Evolutionary conservation across 2,888 invertebrate species (phyloP), one percentile per base, ranked within the genome.

Genomic region (Thumatha senex): DNA sequence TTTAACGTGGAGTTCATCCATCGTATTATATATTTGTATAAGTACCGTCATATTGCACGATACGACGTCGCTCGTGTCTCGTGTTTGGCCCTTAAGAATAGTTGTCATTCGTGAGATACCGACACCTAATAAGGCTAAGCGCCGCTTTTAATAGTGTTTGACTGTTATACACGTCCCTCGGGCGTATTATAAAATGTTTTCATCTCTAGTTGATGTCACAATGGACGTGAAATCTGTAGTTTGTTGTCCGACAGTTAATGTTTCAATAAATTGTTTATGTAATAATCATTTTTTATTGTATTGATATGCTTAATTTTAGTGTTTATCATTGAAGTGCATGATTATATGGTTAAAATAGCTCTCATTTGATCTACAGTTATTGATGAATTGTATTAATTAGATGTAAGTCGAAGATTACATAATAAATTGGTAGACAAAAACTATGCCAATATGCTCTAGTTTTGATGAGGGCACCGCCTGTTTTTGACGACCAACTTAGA

Each of bases 191-290:
- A 38, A 69, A 70, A 70, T 78, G 70, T 78, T 81, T 78, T 78
- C 69, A 80, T 76, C 76, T 77, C 70, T 76, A 80, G 76, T 85
- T 82, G 63, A 79, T 80, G 84, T 86, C 77, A 82, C 47, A 48
- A 51, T 61, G 7, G 11, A 76, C 82, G 86, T 88, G 83, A 76
- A 83, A 79, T 79, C 75, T 84, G 87, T 87, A 87, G 89, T 89
- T 89, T 89, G 86, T 90, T 89, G 89, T 89, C 89, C 85, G 87
- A 87, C 72, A 82, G 86, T 88, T 88, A 78, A 86, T 85, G 83
- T 88, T 89, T 84, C 78, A 79, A 88, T 88, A 87, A 88, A 89
- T 87, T 89, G 88, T 89, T 90, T 89, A 88, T 85, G 82, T 89
- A 87, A 85, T 87, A 82, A 85, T 84, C 72, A 78, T 88, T 87